Conservation (phyloP, 2,888 invertebrate species). For the Chaetogeoica ovagalla region DNA sequence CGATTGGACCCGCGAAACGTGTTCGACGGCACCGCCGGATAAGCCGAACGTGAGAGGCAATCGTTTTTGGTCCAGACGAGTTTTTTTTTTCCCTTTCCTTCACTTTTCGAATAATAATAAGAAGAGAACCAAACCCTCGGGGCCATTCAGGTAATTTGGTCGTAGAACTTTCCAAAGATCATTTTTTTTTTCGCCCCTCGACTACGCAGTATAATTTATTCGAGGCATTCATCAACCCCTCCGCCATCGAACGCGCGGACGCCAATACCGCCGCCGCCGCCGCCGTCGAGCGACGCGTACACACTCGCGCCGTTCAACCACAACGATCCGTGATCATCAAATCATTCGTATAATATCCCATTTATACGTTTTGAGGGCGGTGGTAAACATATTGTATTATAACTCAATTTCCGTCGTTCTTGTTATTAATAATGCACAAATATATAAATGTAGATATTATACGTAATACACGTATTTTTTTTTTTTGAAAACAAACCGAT, state of each 20-base stretch:
- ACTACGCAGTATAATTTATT: constrained; percentile 36
- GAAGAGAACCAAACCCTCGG: constrained; percentile 25
- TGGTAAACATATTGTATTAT: not conserved
- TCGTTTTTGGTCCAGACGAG: constrained; percentile 36
- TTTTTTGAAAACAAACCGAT: not conserved
- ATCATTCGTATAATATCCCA: constrained; percentile 16
- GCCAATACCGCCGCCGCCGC: too few relatives aligned
- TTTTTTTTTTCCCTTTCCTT: not conserved
- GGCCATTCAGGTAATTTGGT: constrained; percentile 48
- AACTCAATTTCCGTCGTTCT: constrained; percentile 5
- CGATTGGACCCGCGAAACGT: constrained; percentile 47
- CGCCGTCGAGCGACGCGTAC: too few relatives aligned
- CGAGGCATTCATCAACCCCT: constrained; percentile 38
- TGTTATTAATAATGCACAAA: not conserved
- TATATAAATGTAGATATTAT: too few relatives aligned
- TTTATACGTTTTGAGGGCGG: not conserved
- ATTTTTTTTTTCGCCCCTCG: constrained; percentile 20
- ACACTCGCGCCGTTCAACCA: not conserved
- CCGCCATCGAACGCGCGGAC: not conserved
- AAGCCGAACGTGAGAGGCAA: constrained; percentile 48
- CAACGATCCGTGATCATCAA: constrained; percentile 33
- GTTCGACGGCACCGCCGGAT: constrained; percentile 38
- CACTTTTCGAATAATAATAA: constrained; percentile 12
- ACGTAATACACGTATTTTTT: too few relatives aligned
- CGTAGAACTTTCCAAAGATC: constrained; percentile 45